Percentiles rank a stretch among this genome's conserved stretches.
These are phyloP conservation scores for Teleopsis dalmanni DNA, from an alignment of 1,140 invertebrate genomes.

Conservation along the genomic window DNA sequence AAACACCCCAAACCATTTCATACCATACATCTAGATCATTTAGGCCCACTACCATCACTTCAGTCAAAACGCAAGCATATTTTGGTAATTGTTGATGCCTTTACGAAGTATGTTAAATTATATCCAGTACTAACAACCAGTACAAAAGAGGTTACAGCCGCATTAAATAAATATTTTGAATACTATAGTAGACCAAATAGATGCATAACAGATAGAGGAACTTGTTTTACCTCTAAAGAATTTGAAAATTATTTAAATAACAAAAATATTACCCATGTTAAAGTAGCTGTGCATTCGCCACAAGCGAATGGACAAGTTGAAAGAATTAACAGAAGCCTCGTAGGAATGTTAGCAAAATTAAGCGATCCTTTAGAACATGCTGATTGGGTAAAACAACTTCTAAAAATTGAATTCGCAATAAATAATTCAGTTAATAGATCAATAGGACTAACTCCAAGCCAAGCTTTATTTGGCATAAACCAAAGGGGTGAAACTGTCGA, in stretches of 20 bases:
- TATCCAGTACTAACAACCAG: constrained; percentile 13
- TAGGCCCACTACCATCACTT: constrained; percentile 23
- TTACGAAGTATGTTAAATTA: constrained; percentile 15
- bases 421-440: constrained; percentile 4
- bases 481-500: constrained; percentile 3
- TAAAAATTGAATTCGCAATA: background rate
- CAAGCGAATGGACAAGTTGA: constrained; percentile 6
- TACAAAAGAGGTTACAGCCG: constrained; percentile 21
- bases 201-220: constrained; percentile 4
- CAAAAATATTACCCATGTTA: constrained; percentile 3
- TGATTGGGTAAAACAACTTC: background rate
- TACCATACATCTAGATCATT: constrained; percentile 31
- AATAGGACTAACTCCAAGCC: constrained; percentile 1
- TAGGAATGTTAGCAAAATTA: constrained; percentile 3
- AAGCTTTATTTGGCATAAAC: constrained; percentile 1
- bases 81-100: constrained; percentile 40
- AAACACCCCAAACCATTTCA: constrained; percentile 25
- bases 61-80: constrained; percentile 42
- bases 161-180: constrained; percentile 16
- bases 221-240: constrained; percentile 4
- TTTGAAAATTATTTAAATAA: background rate
- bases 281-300: background rate
- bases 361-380: background rate
- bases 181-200: constrained; percentile 8
- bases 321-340: background rate